phyloP scores from a whole-genome alignment of 2,113 vertebrate species.

The Anolis carolinensis region DNA sequence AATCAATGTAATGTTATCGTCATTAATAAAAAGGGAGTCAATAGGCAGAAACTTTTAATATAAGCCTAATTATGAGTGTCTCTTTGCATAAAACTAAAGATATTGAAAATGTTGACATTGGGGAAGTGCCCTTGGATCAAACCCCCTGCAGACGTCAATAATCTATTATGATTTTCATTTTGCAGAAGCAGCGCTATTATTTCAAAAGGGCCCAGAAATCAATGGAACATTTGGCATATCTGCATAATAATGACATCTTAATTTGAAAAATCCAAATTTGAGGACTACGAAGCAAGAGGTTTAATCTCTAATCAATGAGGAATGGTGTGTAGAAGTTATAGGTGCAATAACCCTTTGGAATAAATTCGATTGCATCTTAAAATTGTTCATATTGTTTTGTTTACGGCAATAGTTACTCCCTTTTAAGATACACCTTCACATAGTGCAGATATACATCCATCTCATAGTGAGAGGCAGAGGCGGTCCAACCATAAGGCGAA shows the following conservation, averaged over 20 bases:
- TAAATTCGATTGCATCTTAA: slow-evolving; percentile 62
- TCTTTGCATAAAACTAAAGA: slow-evolving; percentile 77
- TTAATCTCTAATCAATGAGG: slow-evolving; percentile 82
- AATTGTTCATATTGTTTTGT: slow-evolving; percentile 52
- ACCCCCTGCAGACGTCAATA: slow-evolving; percentile 80
- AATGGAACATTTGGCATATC: slow-evolving; percentile 82
- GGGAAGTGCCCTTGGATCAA: slow-evolving; percentile 82
- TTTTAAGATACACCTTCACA: background rate
- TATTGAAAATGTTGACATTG: slow-evolving; percentile 84
- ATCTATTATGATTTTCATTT: slow-evolving; percentile 93
- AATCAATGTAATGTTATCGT: slow-evolving; percentile 80
- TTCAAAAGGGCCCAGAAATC: slow-evolving; percentile 83
- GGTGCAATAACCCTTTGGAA: slow-evolving; percentile 74
- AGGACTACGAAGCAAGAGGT: slow-evolving; percentile 71
- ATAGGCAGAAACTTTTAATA: slow-evolving; percentile 80
- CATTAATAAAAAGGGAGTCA: slow-evolving; percentile 85
- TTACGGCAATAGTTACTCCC: slow-evolving; percentile 25
- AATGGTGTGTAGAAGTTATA: slow-evolving; percentile 68
- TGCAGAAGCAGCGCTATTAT: slow-evolving; percentile 78
- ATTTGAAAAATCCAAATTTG: slow-evolving; percentile 84
- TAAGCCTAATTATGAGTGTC: slow-evolving; percentile 78
- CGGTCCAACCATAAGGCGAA: too few species aligned
- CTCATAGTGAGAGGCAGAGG: too few species aligned
- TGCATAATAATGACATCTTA: slow-evolving; percentile 85
- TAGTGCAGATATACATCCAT: background rate